Conservation (phyloP, 2,888 invertebrate genomes). For the Cheilosia urbana region DNA sequence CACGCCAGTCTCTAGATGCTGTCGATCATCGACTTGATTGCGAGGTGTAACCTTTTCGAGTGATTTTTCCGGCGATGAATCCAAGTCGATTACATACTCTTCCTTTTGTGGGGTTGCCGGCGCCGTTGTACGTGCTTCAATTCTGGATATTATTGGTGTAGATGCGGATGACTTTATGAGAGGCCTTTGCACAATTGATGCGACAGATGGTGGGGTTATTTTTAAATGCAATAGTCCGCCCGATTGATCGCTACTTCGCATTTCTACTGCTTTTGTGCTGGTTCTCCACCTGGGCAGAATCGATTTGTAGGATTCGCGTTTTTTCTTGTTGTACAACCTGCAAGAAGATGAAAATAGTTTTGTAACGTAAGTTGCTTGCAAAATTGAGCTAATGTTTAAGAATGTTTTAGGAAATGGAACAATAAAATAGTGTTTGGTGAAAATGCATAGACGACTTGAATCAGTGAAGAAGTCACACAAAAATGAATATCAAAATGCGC, state of each 20-base stretch:
- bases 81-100: constrained; percentile 66
- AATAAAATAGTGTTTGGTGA: too few species aligned
- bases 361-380: too few species aligned
- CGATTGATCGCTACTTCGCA: constrained; percentile 63
- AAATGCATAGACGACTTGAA: too few species aligned
- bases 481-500: too few species aligned
- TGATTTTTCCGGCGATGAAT: constrained; percentile 64
- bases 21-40: constrained; percentile 50
- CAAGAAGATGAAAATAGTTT: constrained; percentile 5
- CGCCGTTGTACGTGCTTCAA: constrained; percentile 30
- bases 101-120: constrained; percentile 31
- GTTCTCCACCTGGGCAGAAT: constrained; percentile 46
- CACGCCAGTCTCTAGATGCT: constrained; percentile 34
- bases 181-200: constrained; percentile 39
- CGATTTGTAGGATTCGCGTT: constrained; percentile 65
- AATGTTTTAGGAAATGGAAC: too few species aligned
- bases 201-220: constrained; percentile 52
- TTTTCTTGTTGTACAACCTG: constrained; percentile 63
- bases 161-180: constrained; percentile 41
- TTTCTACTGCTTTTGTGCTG: constrained; percentile 39
- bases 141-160: constrained; percentile 31
- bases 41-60: constrained; percentile 39
- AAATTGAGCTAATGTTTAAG: too few species aligned
- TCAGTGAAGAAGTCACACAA: too few species aligned
- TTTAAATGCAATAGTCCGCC: constrained; percentile 67